These are phyloP conservation scores for Hipposideros larvatus DNA, from an alignment of 2,797 vertebrate species.

Conservation along the genomic window DNA sequence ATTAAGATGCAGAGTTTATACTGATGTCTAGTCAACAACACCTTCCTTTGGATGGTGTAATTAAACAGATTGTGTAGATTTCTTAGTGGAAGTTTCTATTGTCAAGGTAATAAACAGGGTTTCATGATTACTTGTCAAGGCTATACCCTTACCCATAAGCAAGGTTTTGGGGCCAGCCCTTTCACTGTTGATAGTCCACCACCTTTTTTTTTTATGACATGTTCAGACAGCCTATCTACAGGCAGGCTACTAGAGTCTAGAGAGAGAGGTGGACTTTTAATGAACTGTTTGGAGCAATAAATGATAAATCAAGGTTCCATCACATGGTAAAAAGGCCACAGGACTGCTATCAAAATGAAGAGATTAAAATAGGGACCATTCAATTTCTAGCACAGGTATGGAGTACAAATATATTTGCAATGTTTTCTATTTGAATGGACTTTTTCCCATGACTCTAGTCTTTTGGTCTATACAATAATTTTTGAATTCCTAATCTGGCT, in stretches of 20 bases:
- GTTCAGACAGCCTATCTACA: not conserved
- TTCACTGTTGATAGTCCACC: not conserved
- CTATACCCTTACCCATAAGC: not conserved
- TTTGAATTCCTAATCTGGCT: not conserved
- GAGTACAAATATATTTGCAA: not conserved
- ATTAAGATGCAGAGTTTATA: not conserved
- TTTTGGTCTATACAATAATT: not conserved
- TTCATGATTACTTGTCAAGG: not conserved
- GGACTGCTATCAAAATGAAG: not conserved
- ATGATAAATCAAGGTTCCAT: not conserved
- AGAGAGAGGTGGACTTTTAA: not conserved
- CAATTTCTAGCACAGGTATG: not conserved
- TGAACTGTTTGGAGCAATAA: not conserved
- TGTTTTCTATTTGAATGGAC: not conserved
- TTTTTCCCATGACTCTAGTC: not conserved
- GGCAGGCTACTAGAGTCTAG: not conserved
- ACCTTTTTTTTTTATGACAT: not conserved
- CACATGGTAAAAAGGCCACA: not conserved
- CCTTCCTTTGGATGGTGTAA: not conserved
- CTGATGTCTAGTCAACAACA: not conserved
- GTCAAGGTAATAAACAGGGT: not conserved
- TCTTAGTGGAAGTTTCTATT: not conserved
- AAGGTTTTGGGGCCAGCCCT: not conserved
- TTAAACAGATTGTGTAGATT: not conserved
- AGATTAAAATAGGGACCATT: not conserved